Evolutionary conservation across 2,888 invertebrate species (phyloP).

Genomic region (Drosophila peninsularis): DNA sequence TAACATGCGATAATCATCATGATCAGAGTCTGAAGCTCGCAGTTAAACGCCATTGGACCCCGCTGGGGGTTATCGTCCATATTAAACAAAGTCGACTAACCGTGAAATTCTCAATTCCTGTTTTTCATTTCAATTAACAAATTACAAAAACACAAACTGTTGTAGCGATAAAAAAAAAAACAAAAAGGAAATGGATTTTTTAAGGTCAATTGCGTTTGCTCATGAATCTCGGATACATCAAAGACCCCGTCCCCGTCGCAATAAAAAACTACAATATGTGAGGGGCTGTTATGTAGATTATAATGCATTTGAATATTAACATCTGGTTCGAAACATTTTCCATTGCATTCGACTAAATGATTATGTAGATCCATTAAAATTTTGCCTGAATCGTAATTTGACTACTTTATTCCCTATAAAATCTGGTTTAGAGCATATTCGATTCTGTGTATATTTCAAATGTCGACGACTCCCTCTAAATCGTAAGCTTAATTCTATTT

Average conservation of each 20-base stretch:
- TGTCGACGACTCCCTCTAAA: not conserved
- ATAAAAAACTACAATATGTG: not conserved
- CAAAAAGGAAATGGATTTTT: not conserved
- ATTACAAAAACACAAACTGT: slow-evolving; percentile 17
- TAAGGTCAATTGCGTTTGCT: slow-evolving; percentile 1
- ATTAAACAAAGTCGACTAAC: slow-evolving; percentile 17
- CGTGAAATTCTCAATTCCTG: slow-evolving; percentile 47
- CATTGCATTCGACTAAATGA: not conserved
- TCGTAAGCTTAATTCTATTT: not conserved
- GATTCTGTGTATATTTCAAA: no score
- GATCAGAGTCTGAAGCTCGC: not conserved
- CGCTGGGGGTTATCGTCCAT: slow-evolving; percentile 36
- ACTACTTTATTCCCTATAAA: not conserved
- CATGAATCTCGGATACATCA: not conserved
- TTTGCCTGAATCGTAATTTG: not conserved
- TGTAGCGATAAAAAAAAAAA: not conserved
- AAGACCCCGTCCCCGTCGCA: not conserved
- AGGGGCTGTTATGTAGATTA: not conserved
- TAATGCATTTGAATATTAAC: not conserved
- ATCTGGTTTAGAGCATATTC: no score
- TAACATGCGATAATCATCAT: slow-evolving; percentile 22
- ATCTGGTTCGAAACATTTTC: not conserved
- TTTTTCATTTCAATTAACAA: slow-evolving; percentile 26
- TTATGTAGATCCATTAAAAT: not conserved
- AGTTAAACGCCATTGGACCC: slow-evolving; percentile 29